These are phyloP conservation scores for Pituophis catenifer DNA, from an alignment of 2,113 vertebrate genomes.

Conservation along the genomic window DNA sequence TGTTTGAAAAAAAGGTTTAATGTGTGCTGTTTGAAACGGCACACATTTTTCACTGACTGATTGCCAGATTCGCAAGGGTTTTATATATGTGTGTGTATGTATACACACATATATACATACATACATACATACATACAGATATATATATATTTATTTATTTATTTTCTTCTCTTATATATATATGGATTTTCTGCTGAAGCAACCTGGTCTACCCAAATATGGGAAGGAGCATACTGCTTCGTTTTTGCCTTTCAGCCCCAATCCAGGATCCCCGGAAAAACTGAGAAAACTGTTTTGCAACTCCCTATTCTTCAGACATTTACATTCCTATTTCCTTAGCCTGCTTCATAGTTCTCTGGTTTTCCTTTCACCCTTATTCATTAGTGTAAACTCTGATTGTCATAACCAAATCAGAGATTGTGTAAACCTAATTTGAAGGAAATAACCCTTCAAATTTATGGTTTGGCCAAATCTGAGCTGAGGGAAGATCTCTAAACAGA, in stretches of 20 bases:
- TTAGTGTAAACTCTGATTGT: background rate
- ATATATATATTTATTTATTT: no score
- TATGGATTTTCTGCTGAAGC: no score
- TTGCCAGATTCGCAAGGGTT: no score
- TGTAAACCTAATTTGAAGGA: background rate
- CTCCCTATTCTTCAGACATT: background rate
- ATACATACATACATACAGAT: no score
- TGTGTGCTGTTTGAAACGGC: no score
- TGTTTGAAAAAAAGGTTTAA: background rate
- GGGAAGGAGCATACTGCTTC: no score
- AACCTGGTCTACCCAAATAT: no score
- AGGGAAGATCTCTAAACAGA: background rate
- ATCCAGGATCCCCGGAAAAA: background rate
- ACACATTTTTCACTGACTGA: background rate
- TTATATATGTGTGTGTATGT: no score
- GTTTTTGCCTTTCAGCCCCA: background rate
- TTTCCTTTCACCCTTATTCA: background rate
- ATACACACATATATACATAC: no score
- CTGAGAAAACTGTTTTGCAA: background rate
- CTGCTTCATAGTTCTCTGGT: background rate
- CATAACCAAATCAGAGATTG: background rate
- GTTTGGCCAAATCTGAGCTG: background rate
- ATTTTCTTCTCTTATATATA: no score
- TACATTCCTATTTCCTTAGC: no score
- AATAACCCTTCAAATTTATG: no score